Conservation (phyloP, 2,888 invertebrate genomes). For the Saturnia japonica region DNA sequence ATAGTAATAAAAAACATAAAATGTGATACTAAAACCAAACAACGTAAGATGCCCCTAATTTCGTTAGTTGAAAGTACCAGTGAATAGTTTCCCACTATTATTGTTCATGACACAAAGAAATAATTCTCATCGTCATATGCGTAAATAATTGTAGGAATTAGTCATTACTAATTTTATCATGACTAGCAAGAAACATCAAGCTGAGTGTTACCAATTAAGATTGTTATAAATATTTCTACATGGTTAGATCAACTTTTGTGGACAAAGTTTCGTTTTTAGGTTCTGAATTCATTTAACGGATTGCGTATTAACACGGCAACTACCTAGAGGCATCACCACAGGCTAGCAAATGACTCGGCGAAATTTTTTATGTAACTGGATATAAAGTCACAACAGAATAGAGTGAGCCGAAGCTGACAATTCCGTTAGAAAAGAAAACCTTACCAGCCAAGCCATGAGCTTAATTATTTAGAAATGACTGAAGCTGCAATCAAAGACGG, state of each 20-base stretch:
- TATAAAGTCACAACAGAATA: neutral
- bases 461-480: neutral
- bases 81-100: neutral
- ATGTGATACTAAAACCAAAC: neutral
- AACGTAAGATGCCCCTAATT: neutral
- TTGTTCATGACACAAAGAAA: constrained; percentile 11
- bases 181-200: neutral
- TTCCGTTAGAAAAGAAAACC: neutral
- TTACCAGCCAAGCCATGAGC: neutral
- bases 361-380: neutral
- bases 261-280: neutral
- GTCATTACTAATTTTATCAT: constrained; percentile 2
- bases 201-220: neutral
- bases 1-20: neutral
- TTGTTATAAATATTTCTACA: neutral
- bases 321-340: neutral
- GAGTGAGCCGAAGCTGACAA: neutral
- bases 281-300: too few species aligned
- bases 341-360: neutral
- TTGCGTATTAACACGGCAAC: neutral
- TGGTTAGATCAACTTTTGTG: too few species aligned
- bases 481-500: neutral
- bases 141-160: neutral
- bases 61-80: neutral
- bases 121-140: constrained; percentile 16